Percentiles rank a stretch among this genome's conserved stretches.
Conservation (phyloP, 2,113 vertebrate genomes). For the Corvus hawaiiensis region DNA sequence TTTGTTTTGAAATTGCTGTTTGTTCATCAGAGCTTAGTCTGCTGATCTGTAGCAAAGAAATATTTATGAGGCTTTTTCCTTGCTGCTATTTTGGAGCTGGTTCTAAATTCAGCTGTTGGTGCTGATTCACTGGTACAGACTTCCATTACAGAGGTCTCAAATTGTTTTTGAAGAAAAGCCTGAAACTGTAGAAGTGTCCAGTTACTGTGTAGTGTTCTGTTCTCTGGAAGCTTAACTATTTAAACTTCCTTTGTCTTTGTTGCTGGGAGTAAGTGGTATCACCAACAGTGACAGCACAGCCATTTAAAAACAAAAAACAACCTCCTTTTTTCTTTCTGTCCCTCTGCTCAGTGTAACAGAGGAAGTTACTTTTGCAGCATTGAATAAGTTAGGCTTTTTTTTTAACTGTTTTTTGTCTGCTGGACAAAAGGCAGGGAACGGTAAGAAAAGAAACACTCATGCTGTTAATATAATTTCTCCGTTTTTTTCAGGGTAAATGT, state of each 20-base stretch:
- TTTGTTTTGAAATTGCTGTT: neutral
- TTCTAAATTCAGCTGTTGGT: constrained; percentile 2
- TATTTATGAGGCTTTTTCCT: constrained; percentile 11
- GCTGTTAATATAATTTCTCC: neutral
- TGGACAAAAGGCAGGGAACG: neutral
- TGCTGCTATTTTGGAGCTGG: constrained; percentile 9
- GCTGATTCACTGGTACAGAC: neutral
- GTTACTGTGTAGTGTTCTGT: neutral
- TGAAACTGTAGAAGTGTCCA: neutral
- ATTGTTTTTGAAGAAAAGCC: neutral
- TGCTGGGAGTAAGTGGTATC: neutral
- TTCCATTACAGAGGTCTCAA: neutral
- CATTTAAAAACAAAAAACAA: neutral
- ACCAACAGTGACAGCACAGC: neutral
- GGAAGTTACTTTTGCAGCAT: neutral
- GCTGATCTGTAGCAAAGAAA: neutral
- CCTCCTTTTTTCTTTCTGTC: neutral
- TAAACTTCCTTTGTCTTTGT: neutral
- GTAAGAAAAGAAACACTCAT: neutral
- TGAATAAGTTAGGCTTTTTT: neutral
- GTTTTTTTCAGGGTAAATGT: constrained; percentile 87
- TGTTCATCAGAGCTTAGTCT: neutral
- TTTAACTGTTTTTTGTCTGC: neutral
- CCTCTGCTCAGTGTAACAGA: neutral
- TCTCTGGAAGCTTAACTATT: neutral